A percentile compares a stretch with the other conserved stretches of the same genome.
Evolutionary conservation across 1,140 invertebrate species (phyloP).

Genomic region (Drosophila bocki): DNA sequence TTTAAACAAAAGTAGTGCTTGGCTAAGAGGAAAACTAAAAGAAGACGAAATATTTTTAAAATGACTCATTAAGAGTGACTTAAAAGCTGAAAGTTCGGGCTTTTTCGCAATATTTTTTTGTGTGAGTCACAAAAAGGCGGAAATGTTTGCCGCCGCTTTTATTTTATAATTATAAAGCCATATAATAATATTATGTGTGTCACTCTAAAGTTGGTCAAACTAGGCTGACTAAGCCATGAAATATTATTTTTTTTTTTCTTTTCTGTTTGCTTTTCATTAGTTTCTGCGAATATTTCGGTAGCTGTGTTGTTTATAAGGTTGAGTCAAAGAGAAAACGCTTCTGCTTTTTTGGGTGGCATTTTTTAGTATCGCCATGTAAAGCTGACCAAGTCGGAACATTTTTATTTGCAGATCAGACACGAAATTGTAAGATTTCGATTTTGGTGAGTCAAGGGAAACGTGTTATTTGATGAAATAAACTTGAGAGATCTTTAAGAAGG

Average conservation of each 20-base stretch:
- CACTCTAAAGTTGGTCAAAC: slow-evolving; percentile 37
- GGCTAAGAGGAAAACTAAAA: slow-evolving; percentile 2
- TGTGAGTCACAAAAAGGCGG: slow-evolving; percentile 41
- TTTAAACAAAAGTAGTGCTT: background rate
- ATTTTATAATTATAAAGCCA: slow-evolving; percentile 56
- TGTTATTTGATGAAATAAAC: background rate
- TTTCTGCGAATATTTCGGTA: slow-evolving; percentile 4
- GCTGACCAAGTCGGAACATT: slow-evolving; percentile 11
- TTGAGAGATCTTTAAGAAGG: background rate
- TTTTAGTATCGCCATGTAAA: background rate
- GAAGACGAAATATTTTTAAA: slow-evolving; percentile 16
- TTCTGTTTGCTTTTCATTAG: slow-evolving; percentile 7
- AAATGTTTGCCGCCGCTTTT: slow-evolving; percentile 43
- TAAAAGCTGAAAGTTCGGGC: slow-evolving; percentile 15
- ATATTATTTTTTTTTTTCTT: slow-evolving; percentile 5
- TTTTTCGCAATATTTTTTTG: slow-evolving; percentile 15
- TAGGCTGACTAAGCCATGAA: slow-evolving; percentile 39
- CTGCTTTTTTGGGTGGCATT: background rate
- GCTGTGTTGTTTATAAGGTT: background rate
- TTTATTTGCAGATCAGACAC: slow-evolving; percentile 9
- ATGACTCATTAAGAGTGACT: slow-evolving; percentile 41
- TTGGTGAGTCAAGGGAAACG: slow-evolving; percentile 12
- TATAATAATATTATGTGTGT: slow-evolving; percentile 59
- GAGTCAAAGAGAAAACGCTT: slow-evolving; percentile 10
- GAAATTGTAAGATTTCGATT: background rate